These are phyloP conservation scores for Notamacropus eugenii DNA, from an alignment of 2,797 vertebrate species.

Conservation along the genomic window DNA sequence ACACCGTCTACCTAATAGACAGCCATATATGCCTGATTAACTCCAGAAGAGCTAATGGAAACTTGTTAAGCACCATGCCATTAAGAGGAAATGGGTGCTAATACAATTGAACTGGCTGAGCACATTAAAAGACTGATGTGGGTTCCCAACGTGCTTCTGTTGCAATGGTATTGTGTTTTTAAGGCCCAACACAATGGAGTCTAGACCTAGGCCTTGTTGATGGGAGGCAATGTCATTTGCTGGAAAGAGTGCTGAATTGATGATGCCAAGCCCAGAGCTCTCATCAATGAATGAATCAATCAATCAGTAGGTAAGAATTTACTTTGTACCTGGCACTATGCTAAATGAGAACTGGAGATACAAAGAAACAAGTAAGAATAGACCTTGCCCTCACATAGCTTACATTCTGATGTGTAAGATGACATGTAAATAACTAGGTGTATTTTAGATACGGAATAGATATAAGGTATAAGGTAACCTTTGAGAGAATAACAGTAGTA, in stretches of 20 bases:
- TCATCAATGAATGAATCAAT: neutral
- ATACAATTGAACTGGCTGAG: constrained; percentile 12
- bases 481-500: neutral
- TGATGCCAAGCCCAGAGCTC: neutral
- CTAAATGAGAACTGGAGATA: neutral
- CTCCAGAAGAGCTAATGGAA: constrained; percentile 7
- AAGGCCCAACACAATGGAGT: neutral
- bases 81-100: neutral
- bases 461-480: neutral
- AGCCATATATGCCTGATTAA: constrained; percentile 8
- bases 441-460: neutral
- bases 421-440: neutral
- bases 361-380: neutral
- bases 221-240: neutral
- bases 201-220: neutral
- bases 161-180: neutral
- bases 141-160: neutral
- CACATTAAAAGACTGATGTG: neutral
- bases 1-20: neutral
- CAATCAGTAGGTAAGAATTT: neutral
- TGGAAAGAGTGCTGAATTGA: neutral
- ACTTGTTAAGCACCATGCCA: neutral
- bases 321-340: neutral
- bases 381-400: neutral
- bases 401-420: neutral